Evolutionary conservation across 2,797 vertebrate genomes (phyloP), one percentile per base, ranked within the genome.

Genomic region (Aldrovandia affinis): DNA sequence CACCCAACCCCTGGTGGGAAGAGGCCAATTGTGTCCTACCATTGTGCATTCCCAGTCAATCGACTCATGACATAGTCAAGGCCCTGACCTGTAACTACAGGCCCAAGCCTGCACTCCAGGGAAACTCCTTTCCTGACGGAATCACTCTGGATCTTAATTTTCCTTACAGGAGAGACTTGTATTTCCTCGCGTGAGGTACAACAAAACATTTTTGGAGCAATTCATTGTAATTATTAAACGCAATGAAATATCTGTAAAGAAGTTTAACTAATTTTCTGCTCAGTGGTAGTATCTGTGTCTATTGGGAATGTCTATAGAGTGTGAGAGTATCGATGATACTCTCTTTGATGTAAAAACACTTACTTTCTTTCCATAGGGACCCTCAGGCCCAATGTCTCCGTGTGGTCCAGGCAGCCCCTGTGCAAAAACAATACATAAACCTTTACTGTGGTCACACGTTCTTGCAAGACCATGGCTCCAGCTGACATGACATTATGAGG

Each of bases 331-430:
- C 10, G 3, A 33, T 36, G 5, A 15, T 33, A 39, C 10, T 39
- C 39, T 39, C 39, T 80, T 42, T 10, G 54, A 65, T 80, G 61
- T 57, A 22, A 14, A 85, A 68, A 47, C 84, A 89, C 95, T 93
- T 92, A 96, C 97, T 96, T 97, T 96, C 91, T 94, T 95, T 88
- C 97, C 97, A 92, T 94, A 96, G 65, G 89, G 88, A 30, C 97
- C 97, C 92, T 97, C 96, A 78, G 93, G 93, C 86, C 97, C 97
- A 22, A 92, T 90, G 88, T 98, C 97, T 89, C 97, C 97, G 15
- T 93, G 91, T 86, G 96, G 94, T 90, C 97, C 97, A 86, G 96
- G 95, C 83, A 96, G 90, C 61, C 97, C 97, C 97, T 98, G 89
- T 18, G 39, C n/a, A 86, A 83, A 73, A 68, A 20, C 79, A 86